Percentiles rank a stretch among this genome's conserved stretches.
These are phyloP conservation scores for Drosophila pectinifera DNA, from an alignment of 1,140 invertebrate genomes.

Conservation along the genomic window DNA sequence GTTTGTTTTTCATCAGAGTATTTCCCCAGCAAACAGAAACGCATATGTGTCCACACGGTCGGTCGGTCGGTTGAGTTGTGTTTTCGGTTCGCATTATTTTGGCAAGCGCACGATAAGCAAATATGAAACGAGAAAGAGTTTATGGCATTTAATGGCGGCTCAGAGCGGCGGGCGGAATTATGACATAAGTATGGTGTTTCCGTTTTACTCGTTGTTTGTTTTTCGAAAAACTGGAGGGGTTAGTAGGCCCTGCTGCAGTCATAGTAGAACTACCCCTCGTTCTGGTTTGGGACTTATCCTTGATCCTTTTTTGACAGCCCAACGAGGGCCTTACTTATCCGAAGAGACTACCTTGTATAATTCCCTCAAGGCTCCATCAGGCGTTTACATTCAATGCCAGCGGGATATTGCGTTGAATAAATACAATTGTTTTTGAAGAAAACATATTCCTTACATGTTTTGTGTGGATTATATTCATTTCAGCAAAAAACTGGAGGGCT, in stretches of 20 bases:
- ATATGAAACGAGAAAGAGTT: conserved; percentile 36
- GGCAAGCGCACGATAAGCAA: conserved; percentile 53
- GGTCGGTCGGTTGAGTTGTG: conserved; percentile 38
- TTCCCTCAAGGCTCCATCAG: too few species aligned
- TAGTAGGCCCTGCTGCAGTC: not conserved
- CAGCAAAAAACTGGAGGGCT: too few species aligned
- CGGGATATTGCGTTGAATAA: conserved; percentile 2
- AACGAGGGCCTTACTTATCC: too few species aligned
- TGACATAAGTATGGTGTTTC: conserved; percentile 15
- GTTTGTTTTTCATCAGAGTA: conserved; percentile 75
- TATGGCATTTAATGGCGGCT: conserved; percentile 30
- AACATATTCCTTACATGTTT: not conserved
- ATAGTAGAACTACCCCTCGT: too few species aligned
- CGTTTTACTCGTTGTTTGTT: conserved; percentile 3
- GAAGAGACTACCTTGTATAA: too few species aligned
- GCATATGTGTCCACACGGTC: conserved; percentile 47
- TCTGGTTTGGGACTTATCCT: too few species aligned
- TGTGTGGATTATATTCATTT: conserved; percentile 1
- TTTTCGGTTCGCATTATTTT: conserved; percentile 63
- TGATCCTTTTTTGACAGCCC: too few species aligned
- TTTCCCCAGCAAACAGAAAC: conserved; percentile 36
- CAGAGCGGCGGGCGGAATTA: conserved; percentile 7
- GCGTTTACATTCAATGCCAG: not conserved
- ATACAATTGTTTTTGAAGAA: conserved; percentile 12
- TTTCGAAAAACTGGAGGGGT: conserved; percentile 5